Percentiles rank a stretch among this genome's conserved stretches.
Evolutionary conservation across 2,888 invertebrate genomes (phyloP).

Genomic region (Sinotaia quadrata): DNA sequence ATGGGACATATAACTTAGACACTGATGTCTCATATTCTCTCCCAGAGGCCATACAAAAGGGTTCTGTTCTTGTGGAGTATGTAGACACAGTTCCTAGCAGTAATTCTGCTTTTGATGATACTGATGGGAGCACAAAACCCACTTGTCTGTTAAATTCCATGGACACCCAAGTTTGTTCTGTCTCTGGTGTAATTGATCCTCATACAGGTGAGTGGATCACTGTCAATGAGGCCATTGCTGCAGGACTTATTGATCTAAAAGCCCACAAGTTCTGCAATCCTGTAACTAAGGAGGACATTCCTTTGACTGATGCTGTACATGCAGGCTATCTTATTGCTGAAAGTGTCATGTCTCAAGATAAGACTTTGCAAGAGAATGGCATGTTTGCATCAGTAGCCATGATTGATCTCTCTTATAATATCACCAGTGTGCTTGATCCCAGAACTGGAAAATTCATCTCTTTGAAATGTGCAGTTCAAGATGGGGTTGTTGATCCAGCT

Average conservation of each 20-base stretch:
- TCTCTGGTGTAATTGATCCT: slow-evolving; percentile 64
- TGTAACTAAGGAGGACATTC: slow-evolving; percentile 69
- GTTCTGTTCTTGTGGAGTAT: slow-evolving; percentile 63
- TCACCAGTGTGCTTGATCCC: slow-evolving; percentile 55
- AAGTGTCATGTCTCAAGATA: slow-evolving; percentile 41
- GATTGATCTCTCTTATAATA: slow-evolving; percentile 55
- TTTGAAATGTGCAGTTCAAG: slow-evolving; percentile 56
- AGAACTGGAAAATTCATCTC: slow-evolving; percentile 58
- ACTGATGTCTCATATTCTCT: slow-evolving; percentile 65
- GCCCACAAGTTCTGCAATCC: slow-evolving; percentile 77
- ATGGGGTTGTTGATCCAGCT: slow-evolving; percentile 60
- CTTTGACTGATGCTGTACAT: slow-evolving; percentile 82
- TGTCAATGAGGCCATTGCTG: slow-evolving; percentile 82
- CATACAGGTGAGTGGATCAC: slow-evolving; percentile 74
- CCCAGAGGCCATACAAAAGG: slow-evolving; percentile 68
- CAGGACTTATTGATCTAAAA: slow-evolving; percentile 83
- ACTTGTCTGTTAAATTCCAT: slow-evolving; percentile 44
- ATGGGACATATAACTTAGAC: slow-evolving; percentile 61
- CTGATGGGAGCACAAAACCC: not conserved
- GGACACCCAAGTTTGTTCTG: slow-evolving; percentile 52
- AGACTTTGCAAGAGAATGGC: slow-evolving; percentile 46
- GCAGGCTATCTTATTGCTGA: slow-evolving; percentile 77
- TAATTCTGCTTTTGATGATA: slow-evolving; percentile 30
- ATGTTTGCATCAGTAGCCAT: slow-evolving; percentile 55
- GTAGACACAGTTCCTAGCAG: slow-evolving; percentile 49